These are phyloP conservation scores for Lanistes nyassanus DNA, from an alignment of 1,140 invertebrate genomes.

Conservation along the genomic window DNA sequence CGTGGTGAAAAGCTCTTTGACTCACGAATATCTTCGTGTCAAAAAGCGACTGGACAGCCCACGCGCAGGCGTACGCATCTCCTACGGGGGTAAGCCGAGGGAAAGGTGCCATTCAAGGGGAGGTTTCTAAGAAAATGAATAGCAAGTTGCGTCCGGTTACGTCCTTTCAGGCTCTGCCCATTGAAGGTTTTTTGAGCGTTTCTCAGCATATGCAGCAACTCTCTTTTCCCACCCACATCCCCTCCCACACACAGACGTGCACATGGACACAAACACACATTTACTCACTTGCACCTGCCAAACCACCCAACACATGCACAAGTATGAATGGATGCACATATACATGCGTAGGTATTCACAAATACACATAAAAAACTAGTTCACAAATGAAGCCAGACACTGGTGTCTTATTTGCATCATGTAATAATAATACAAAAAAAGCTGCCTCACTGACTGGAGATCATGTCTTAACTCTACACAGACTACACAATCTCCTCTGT, in stretches of 20 bases:
- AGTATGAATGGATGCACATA: background rate
- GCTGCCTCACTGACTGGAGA: constrained; percentile 27
- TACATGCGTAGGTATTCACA: background rate
- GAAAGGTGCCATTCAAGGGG: too few relatives aligned
- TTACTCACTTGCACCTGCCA: background rate
- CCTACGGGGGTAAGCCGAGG: too few relatives aligned
- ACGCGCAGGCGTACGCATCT: too few relatives aligned
- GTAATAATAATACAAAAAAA: background rate
- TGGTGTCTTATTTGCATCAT: background rate
- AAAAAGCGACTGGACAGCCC: too few relatives aligned
- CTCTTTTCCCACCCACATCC: constrained; percentile 1
- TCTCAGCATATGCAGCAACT: too few relatives aligned
- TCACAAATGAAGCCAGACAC: background rate
- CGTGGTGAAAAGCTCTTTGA: too few relatives aligned
- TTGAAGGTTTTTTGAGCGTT: too few relatives aligned
- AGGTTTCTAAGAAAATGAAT: too few relatives aligned
- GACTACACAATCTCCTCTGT: background rate
- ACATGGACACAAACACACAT: background rate
- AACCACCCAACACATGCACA: background rate
- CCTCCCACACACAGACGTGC: constrained; percentile 1
- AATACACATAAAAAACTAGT: background rate
- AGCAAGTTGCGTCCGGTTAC: too few relatives aligned
- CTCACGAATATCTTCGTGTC: too few relatives aligned
- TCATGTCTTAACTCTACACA: constrained; percentile 16
- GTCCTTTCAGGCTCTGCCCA: too few relatives aligned